Conservation (phyloP, 2,113 vertebrate species). For the Dermatemys mawii region DNA sequence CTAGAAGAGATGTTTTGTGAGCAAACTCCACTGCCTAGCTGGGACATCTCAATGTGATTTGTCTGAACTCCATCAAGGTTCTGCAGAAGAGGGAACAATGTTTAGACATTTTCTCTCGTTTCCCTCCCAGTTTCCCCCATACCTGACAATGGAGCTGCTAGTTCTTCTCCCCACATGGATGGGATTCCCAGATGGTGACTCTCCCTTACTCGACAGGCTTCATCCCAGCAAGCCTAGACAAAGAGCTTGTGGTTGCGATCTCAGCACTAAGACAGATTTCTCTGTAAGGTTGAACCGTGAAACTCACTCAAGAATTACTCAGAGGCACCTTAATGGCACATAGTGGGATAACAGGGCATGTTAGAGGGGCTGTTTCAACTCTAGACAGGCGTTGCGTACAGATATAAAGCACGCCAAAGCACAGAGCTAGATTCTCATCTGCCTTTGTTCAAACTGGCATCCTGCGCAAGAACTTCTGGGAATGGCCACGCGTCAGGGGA, state of each 20-base stretch:
- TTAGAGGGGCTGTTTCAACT: background rate
- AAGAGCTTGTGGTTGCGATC: background rate
- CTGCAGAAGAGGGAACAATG: background rate
- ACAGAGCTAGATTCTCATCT: background rate
- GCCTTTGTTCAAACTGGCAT: background rate
- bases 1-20: background rate
- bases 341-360: background rate
- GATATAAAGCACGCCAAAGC: background rate
- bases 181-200: background rate
- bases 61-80: background rate
- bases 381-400: background rate
- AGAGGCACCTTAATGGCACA: background rate
- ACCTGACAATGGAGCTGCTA: background rate
- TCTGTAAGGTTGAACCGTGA: background rate
- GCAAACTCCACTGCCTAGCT: background rate
- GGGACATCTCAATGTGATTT: background rate
- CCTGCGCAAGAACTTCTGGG: background rate
- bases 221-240: background rate
- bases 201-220: background rate
- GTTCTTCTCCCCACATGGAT: background rate
- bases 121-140: background rate
- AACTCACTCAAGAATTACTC: no score
- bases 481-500: background rate
- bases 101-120: background rate
- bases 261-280: background rate